These are phyloP conservation scores for Dryobota labecula DNA, from an alignment of 2,888 invertebrate species.

Conservation along the genomic window DNA sequence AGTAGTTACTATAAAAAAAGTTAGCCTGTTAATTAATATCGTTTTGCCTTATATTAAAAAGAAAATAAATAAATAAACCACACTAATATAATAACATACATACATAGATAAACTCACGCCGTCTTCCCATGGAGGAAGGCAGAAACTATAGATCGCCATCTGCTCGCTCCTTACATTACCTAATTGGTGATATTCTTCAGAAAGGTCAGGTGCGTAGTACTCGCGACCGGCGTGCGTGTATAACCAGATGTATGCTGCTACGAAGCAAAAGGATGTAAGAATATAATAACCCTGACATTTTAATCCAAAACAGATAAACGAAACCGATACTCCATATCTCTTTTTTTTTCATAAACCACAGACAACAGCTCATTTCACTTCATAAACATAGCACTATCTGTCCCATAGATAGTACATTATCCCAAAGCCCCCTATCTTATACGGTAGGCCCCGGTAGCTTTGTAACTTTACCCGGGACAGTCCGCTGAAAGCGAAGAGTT, in stretches of 20 bases:
- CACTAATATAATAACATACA: too few relatives aligned
- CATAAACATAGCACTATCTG: conserved; percentile 35
- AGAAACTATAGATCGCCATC: too few relatives aligned
- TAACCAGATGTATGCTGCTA: too few relatives aligned
- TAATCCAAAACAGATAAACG: conserved; percentile 37
- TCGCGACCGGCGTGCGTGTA: too few relatives aligned
- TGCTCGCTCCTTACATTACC: too few relatives aligned
- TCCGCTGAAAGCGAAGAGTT: conserved; percentile 58
- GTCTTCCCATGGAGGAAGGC: too few relatives aligned
- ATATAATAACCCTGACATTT: conserved; percentile 2
- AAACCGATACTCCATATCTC: conserved; percentile 14
- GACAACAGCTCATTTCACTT: conserved; percentile 2
- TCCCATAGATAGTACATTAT: conserved; percentile 38
- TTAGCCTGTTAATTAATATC: not conserved
- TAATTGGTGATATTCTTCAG: too few relatives aligned
- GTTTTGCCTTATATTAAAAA: not conserved
- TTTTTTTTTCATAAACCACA: not conserved
- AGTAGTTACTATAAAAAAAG: not conserved
- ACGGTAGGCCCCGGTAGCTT: conserved; percentile 58
- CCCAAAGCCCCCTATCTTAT: conserved; percentile 27
- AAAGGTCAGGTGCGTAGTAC: too few relatives aligned
- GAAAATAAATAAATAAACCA: not conserved
- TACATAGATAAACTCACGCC: too few relatives aligned
- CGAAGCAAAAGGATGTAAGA: too few relatives aligned
- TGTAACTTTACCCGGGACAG: conserved; percentile 58